Conservation (phyloP, 2,888 invertebrate genomes). For the Uropetala carovei region DNA sequence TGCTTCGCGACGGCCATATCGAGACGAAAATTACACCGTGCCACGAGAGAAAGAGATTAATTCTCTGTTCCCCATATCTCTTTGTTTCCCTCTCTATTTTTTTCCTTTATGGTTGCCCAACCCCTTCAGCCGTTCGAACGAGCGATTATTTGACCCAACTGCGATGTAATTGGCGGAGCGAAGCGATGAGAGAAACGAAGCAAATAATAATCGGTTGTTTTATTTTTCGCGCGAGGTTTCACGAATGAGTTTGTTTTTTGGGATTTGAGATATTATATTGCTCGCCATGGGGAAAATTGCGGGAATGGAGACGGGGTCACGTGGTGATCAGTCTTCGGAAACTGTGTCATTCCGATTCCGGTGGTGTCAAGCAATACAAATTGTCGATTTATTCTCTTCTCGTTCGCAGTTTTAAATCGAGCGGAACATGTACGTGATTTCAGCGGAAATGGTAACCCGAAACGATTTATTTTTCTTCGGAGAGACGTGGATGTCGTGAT, state of each 20-base stretch:
- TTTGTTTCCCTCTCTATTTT: no score
- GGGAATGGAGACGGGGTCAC: neutral
- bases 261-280: neutral
- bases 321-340: neutral
- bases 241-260: neutral
- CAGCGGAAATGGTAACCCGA: constrained; percentile 4
- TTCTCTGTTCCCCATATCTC: neutral
- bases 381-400: neutral
- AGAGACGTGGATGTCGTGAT: neutral
- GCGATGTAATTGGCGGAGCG: neutral
- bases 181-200: neutral
- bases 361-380: neutral
- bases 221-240: neutral
- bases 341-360: neutral
- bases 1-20: neutral
- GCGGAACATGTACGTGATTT: neutral
- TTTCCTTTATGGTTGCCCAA: no score
- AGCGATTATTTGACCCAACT: neutral
- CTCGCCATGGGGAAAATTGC: neutral
- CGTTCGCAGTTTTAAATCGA: neutral
- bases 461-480: neutral
- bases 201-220: neutral
- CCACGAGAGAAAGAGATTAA: neutral
- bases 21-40: neutral
- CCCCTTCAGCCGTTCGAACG: neutral